Percentiles rank a stretch among this genome's conserved stretches.
Evolutionary conservation across 2,113 vertebrate genomes (phyloP).

Genomic region (Apistogramma diplotaenia): DNA sequence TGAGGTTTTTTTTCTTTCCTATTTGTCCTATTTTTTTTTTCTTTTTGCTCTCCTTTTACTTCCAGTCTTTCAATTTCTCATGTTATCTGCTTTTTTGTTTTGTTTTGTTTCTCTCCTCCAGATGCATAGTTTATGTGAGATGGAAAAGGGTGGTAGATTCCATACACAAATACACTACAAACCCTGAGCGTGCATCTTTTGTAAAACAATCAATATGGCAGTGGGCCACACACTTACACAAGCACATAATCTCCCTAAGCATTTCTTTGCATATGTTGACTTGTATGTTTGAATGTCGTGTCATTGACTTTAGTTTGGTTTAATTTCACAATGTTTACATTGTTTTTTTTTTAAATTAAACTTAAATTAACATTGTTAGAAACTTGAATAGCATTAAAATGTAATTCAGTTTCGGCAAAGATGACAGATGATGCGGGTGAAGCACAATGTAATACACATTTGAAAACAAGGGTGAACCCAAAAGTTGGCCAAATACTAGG

Average conservation of each 20-base stretch:
- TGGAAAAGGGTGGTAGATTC: neutral
- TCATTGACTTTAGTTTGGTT: neutral
- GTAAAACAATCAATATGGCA: constrained; percentile 49
- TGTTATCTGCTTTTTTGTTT: neutral
- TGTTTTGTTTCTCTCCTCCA: neutral
- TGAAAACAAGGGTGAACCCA: neutral
- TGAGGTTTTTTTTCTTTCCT: constrained; percentile 5
- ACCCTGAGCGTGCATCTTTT: constrained; percentile 54
- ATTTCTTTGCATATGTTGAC: neutral
- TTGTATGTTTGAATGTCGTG: neutral
- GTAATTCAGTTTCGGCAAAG: neutral
- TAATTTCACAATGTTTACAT: neutral
- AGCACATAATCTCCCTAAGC: neutral
- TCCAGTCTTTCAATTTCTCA: neutral
- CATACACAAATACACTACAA: constrained; percentile 24
- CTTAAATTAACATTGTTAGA: neutral
- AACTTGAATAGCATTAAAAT: neutral
- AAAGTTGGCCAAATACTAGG: neutral
- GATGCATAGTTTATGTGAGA: constrained; percentile 25
- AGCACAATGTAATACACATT: neutral
- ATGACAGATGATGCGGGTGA: too few relatives aligned
- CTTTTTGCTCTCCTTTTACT: neutral
- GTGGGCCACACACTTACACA: constrained; percentile 12
- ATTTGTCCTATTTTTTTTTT: neutral
- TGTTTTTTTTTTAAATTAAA: too few relatives aligned